Percentiles rank a stretch among this genome's conserved stretches.
phyloP scores from a whole-genome alignment of 2,113 vertebrate genomes.

The Limnothrissa miodon region DNA sequence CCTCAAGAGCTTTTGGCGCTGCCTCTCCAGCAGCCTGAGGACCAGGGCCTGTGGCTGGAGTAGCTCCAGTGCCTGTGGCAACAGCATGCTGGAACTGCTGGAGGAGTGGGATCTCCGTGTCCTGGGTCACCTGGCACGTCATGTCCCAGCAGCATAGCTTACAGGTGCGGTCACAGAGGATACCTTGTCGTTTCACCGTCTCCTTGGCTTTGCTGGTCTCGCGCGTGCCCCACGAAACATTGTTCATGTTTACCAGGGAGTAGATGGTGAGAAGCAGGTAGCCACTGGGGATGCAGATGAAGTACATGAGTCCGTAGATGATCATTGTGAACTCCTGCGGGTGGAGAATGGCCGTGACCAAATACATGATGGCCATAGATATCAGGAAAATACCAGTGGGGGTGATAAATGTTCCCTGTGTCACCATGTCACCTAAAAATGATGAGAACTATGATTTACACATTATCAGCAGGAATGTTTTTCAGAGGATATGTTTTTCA shows the following conservation, averaged over 20 bases:
- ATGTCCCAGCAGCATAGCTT: constrained; percentile 74
- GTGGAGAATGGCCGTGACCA: constrained; percentile 72
- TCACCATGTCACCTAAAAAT: constrained; percentile 70
- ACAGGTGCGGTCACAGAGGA: constrained; percentile 68
- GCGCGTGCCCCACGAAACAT: constrained; percentile 79
- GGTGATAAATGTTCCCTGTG: constrained; percentile 71
- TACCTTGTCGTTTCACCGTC: constrained; percentile 53
- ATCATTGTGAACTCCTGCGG: constrained; percentile 73
- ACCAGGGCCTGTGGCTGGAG: constrained; percentile 25
- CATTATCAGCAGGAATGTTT: background rate
- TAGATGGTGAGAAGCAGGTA: constrained; percentile 80
- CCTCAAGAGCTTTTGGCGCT: background rate
- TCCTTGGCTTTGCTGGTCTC: constrained; percentile 64
- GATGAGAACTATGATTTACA: background rate
- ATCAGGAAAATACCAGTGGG: constrained; percentile 76
- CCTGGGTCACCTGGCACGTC: constrained; percentile 68
- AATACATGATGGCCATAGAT: constrained; percentile 69
- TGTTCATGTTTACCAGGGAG: constrained; percentile 79
- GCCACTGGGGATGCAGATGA: constrained; percentile 79
- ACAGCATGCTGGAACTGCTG: constrained; percentile 61
- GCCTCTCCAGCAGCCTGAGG: background rate
- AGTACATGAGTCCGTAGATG: constrained; percentile 77
- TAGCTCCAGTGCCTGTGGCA: background rate
- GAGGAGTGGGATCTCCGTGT: constrained; percentile 64
- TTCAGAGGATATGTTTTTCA: too few species aligned